Base-by-base conservation (phyloP, 1,140 invertebrate genomes). In the Drosophila pseudoobscura region DNA sequence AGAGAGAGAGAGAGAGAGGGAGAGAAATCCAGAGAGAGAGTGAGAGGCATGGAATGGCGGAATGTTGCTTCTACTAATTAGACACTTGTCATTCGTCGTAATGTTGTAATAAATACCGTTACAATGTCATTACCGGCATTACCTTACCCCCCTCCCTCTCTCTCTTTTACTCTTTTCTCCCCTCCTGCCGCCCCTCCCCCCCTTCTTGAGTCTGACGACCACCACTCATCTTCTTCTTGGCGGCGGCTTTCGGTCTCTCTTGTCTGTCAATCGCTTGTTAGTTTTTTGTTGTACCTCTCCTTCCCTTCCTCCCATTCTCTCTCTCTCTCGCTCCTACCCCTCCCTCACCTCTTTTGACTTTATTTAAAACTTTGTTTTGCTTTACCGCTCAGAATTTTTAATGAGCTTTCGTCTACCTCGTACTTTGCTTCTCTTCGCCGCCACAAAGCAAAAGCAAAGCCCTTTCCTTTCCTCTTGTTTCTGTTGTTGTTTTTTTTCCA, bases 91-190 rank as follows among this genome's bases (percentile, higher is more conserved):
- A 75, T 82, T 82, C 70, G 78, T 69, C 53, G 75, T 87, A 82
- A 88, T 87, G 83, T 78, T 87, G 82, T 87, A 87, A 87, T 87
- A 87, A 88, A 87, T 87, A 88, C 82, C 82, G 82, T 88, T 88
- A 82, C 82, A 87, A 87, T 87, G 82, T 87, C 82, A 87, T 87
- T 87, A 88, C 82, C 82, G 65, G 74, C 82, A 85, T 78, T 85
- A 82, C 82, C 71, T 84, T 85, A 53, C 52, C 46, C 31, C 22
- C 17, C 29, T 50, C 8, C 50, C 45, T 59, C 47, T 20, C 46
- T n/a, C 0, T n/a, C 24, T 41, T 31, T n/a, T 24, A 29, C 15
- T 22, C 35, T 8, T 59, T 57, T 59, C 4, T 8, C 15, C 9
- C 39, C 1, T 56, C 45, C 41, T 44, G 0, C 15, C 15, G 15